Conservation (phyloP, 2,113 vertebrate species). For the Regulus satrapa region DNA sequence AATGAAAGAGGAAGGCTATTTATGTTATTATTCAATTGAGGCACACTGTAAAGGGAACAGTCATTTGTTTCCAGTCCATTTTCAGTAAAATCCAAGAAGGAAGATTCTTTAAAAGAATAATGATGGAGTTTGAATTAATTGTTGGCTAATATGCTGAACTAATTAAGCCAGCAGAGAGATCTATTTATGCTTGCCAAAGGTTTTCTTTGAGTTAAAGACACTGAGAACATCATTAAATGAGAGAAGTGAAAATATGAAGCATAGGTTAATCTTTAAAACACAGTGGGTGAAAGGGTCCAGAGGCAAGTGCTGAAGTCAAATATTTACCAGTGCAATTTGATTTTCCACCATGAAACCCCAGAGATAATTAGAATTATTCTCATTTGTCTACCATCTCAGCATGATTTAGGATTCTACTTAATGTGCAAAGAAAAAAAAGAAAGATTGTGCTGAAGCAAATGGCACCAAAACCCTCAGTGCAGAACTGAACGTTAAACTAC, state of each 20-base stretch:
- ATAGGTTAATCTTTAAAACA: slow-evolving; percentile 52
- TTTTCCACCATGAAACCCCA: slow-evolving; percentile 46
- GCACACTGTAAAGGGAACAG: not conserved
- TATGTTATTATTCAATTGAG: not conserved
- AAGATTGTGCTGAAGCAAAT: not conserved
- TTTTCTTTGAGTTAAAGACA: slow-evolving; percentile 22
- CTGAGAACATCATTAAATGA: slow-evolving; percentile 5
- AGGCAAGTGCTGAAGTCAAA: slow-evolving; percentile 44
- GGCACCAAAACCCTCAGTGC: not conserved
- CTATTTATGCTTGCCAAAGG: slow-evolving; percentile 41
- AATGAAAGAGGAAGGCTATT: not conserved
- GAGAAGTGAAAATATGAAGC: slow-evolving; percentile 19
- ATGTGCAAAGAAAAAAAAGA: not conserved
- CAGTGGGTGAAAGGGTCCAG: slow-evolving; percentile 26
- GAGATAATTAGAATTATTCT: slow-evolving; percentile 55
- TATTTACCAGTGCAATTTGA: slow-evolving; percentile 60
- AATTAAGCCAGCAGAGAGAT: slow-evolving; percentile 44
- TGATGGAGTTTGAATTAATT: slow-evolving; percentile 42
- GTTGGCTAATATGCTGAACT: slow-evolving; percentile 48
- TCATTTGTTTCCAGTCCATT: not conserved
- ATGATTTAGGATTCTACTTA: slow-evolving; percentile 40
- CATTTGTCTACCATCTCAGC: slow-evolving; percentile 26
- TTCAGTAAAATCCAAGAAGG: slow-evolving; percentile 14
- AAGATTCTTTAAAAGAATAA: slow-evolving; percentile 6
- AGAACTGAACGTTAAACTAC: not conserved